These are phyloP conservation scores for Zosterops borbonicus DNA, from an alignment of 2,113 vertebrate genomes.

Conservation along the genomic window DNA sequence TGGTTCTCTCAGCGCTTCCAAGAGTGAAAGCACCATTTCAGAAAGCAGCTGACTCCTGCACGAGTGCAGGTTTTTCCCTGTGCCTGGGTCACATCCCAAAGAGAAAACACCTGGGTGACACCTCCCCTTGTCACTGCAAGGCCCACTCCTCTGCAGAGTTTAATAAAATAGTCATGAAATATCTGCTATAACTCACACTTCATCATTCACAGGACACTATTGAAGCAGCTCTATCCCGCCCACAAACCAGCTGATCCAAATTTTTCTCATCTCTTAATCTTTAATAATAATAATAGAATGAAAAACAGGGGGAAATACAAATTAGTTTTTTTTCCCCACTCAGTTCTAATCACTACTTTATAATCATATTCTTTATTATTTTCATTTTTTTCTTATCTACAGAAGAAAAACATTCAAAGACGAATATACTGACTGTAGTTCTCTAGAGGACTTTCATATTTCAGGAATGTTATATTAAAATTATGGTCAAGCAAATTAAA, in stretches of 20 bases:
- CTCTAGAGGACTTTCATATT: not conserved
- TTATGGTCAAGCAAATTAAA: not conserved
- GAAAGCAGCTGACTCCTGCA: not conserved
- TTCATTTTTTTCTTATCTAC: not conserved
- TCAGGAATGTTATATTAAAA: not conserved
- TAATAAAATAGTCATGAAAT: not conserved
- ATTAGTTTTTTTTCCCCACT: not conserved
- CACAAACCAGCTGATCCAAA: not conserved
- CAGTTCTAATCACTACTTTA: not conserved
- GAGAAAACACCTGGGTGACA: accelerated
- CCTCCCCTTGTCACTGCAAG: not conserved
- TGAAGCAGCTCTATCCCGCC: not conserved
- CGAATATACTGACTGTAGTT: not conserved
- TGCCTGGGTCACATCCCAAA: accelerated
- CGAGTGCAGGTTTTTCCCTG: not conserved
- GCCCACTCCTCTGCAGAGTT: not conserved
- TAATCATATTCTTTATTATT: not conserved
- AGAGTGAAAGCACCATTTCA: not conserved
- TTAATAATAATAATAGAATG: not conserved
- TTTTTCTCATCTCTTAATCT: not conserved
- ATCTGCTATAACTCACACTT: not conserved
- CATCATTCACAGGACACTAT: not conserved
- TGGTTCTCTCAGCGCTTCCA: not conserved
- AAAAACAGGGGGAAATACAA: not conserved
- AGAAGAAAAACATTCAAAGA: not conserved